Conservation (phyloP, 1,140 invertebrate genomes). For the Lasioglossum baleicum region DNA sequence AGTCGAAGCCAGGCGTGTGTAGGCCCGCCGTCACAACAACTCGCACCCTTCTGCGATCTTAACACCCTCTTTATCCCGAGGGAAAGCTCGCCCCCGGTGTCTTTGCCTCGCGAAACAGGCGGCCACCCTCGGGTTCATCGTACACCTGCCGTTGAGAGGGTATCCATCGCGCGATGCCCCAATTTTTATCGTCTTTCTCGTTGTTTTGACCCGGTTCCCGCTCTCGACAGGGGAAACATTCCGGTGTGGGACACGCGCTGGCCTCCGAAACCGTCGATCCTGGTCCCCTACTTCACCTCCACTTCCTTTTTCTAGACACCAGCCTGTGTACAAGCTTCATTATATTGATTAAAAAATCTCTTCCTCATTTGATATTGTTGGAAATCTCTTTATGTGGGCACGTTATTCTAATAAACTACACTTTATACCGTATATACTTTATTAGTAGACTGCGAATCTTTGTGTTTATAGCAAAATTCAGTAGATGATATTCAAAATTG, state of each 20-base stretch:
- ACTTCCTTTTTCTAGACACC: too few relatives aligned
- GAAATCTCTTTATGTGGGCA: too few relatives aligned
- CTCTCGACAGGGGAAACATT: conserved; percentile 7
- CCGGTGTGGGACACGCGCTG: too few relatives aligned
- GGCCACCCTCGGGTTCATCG: conserved; percentile 60
- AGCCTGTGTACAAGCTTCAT: too few relatives aligned
- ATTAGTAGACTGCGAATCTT: too few relatives aligned
- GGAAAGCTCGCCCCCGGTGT: conserved; percentile 62
- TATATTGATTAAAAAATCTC: too few relatives aligned
- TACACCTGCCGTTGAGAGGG: conserved; percentile 62
- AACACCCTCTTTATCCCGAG: conserved; percentile 72
- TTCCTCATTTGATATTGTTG: too few relatives aligned
- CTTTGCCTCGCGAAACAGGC: conserved; percentile 57
- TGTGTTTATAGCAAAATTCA: too few relatives aligned
- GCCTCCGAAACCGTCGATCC: not conserved
- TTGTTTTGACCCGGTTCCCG: conserved; percentile 66
- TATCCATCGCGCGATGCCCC: conserved; percentile 52
- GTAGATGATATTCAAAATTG: too few relatives aligned
- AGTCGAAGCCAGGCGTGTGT: conserved; percentile 64
- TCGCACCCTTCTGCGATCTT: conserved; percentile 64
- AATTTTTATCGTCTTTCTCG: conserved; percentile 68
- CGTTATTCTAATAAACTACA: too few relatives aligned
- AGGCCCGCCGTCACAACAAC: conserved; percentile 75
- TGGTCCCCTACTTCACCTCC: too few relatives aligned
- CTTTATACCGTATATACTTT: too few relatives aligned